Evolutionary conservation across 2,888 invertebrate genomes (phyloP).

Genomic region (Camponotus fellah): DNA sequence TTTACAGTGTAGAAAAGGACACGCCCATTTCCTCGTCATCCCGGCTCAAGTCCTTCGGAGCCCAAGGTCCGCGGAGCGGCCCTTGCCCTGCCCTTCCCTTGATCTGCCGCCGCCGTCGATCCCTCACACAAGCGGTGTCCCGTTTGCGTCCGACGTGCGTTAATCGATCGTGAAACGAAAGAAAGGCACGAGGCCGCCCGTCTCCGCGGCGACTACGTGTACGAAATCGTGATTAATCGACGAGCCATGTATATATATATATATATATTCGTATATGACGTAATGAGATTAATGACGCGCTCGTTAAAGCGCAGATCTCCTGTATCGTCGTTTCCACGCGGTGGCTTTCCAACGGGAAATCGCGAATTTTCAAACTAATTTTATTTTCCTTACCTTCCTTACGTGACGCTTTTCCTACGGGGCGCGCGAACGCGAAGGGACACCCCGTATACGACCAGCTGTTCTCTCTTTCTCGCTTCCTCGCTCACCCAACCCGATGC

Average conservation of each 20-base stretch:
- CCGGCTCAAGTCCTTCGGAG: constrained; percentile 66
- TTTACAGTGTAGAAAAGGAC: constrained; percentile 78
- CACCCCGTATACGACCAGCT: constrained; percentile 68
- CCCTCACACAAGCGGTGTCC: constrained; percentile 64
- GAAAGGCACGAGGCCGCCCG: not conserved
- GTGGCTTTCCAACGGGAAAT: not conserved
- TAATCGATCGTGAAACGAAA: constrained; percentile 52
- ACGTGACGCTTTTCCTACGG: not conserved
- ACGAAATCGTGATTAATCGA: constrained; percentile 28
- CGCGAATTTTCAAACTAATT: not conserved
- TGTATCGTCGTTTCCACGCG: not conserved
- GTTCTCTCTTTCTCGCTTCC: constrained; percentile 56
- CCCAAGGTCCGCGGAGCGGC: constrained; percentile 57
- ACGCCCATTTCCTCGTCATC: constrained; percentile 76
- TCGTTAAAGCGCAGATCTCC: constrained; percentile 27
- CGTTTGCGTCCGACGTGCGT: constrained; percentile 55
- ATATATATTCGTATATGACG: constrained; percentile 19
- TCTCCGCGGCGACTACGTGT: not conserved
- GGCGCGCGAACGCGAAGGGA: constrained; percentile 25
- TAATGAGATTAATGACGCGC: constrained; percentile 36
- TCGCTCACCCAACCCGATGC: constrained; percentile 70
- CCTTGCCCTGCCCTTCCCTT: constrained; percentile 67
- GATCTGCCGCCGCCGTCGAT: constrained; percentile 44
- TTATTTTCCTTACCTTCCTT: not conserved
- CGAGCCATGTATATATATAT: not conserved